phyloP scores from a whole-genome alignment of 2,113 vertebrate species.

The Podocnemis expansa region DNA sequence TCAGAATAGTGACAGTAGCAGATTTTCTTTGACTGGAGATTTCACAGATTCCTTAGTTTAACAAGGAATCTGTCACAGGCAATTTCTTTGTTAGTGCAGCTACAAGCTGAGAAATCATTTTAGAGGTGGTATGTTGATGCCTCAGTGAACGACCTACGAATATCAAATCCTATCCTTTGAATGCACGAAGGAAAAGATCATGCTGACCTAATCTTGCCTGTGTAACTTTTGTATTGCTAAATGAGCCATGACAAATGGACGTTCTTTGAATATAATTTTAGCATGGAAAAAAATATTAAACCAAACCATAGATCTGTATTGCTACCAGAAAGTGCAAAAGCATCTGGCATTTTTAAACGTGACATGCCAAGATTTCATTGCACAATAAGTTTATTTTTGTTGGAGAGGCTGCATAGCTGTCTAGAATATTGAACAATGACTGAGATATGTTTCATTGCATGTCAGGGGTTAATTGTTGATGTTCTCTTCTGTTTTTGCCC shows the following conservation, averaged over 20 bases:
- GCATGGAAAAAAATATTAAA: background rate
- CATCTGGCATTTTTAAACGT: background rate
- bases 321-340: background rate
- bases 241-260: background rate
- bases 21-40: background rate
- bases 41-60: fast-evolving
- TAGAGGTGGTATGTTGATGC: background rate
- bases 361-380: background rate
- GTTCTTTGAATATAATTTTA: background rate
- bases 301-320: background rate
- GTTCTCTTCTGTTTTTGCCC: background rate
- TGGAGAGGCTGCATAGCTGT: background rate
- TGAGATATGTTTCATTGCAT: background rate
- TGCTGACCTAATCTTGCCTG: background rate
- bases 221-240: background rate
- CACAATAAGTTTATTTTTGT: background rate
- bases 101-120: background rate
- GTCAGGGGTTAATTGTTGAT: background rate
- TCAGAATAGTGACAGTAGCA: background rate
- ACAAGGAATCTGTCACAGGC: background rate
- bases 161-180: background rate
- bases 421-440: fast-evolving
- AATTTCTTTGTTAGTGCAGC: background rate
- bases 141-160: background rate
- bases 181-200: background rate